phyloP scores from a whole-genome alignment of 2,888 invertebrate genomes.

The Andrena bucephala region DNA sequence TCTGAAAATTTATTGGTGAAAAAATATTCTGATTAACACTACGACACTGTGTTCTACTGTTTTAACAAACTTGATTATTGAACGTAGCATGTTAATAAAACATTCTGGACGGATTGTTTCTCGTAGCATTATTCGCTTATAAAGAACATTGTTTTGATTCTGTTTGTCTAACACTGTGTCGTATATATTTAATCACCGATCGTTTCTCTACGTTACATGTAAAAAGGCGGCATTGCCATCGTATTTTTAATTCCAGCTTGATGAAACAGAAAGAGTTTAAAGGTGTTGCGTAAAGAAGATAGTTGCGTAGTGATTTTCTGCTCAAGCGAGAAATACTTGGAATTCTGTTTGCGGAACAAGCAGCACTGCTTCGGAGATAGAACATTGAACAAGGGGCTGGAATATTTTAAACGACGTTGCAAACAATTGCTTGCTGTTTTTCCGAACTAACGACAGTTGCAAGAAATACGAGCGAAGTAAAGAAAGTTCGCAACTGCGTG shows the following conservation, averaged over 20 bases:
- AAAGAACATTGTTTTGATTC: neutral
- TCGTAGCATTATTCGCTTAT: neutral
- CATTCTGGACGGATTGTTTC: neutral
- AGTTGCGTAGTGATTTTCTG: constrained; percentile 12
- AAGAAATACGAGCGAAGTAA: constrained; percentile 29
- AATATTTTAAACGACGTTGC: constrained; percentile 46
- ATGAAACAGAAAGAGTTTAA: too few species aligned
- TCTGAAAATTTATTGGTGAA: neutral
- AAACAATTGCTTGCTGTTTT: constrained; percentile 43
- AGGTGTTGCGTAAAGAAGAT: neutral
- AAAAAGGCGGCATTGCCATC: neutral
- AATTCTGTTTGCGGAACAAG: constrained; percentile 4
- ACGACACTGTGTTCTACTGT: constrained; percentile 50
- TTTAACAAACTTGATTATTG: constrained; percentile 24
- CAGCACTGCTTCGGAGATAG: constrained; percentile 1
- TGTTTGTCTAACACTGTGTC: neutral
- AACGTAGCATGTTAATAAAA: neutral
- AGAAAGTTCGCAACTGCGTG: constrained; percentile 42
- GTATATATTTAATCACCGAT: neutral
- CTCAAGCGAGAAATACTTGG: neutral
- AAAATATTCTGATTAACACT: constrained; percentile 18
- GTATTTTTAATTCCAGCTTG: too few species aligned
- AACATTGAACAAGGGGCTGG: neutral
- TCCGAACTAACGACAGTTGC: constrained; percentile 62
- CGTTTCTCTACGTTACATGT: neutral